A percentile compares a stretch with the other conserved stretches of the same genome.
phyloP scores from a whole-genome alignment of 1,140 invertebrate genomes.

The Odontomachus brunneus region DNA sequence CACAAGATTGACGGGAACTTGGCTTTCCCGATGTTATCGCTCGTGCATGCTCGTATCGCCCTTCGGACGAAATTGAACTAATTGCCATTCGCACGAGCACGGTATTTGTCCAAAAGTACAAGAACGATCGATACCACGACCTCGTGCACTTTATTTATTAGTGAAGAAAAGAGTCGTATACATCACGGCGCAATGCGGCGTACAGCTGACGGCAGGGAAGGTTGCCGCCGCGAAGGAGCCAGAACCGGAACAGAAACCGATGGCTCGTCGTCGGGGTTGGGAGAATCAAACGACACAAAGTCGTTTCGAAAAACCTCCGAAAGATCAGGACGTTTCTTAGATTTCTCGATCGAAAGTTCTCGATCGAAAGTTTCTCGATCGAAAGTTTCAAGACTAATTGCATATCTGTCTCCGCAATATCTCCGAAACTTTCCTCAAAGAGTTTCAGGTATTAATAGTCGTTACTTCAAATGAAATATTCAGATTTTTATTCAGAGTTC shows the following conservation, averaged over 20 bases:
- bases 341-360: too few relatives aligned
- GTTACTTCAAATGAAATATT: too few relatives aligned
- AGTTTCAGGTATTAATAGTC: too few relatives aligned
- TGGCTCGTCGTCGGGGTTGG: not conserved
- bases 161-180: slow-evolving; percentile 41
- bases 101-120: not conserved
- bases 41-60: not conserved
- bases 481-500: too few relatives aligned
- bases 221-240: not conserved
- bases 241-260: not conserved
- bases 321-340: too few relatives aligned
- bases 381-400: too few relatives aligned
- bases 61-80: slow-evolving; percentile 11
- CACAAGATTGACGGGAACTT: not conserved
- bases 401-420: too few relatives aligned
- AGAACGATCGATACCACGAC: slow-evolving; percentile 39
- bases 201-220: slow-evolving; percentile 20
- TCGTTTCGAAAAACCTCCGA: too few relatives aligned
- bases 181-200: slow-evolving; percentile 60
- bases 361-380: too few relatives aligned
- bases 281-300: not conserved
- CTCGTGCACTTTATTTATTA: slow-evolving; percentile 38
- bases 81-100: slow-evolving; percentile 14
- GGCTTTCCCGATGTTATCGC: not conserved
- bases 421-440: too few relatives aligned